A percentile compares a stretch with the other conserved stretches of the same genome.
These are phyloP conservation scores for Leptosomus discolor DNA, from an alignment of 2,113 vertebrate genomes.

Conservation along the genomic window DNA sequence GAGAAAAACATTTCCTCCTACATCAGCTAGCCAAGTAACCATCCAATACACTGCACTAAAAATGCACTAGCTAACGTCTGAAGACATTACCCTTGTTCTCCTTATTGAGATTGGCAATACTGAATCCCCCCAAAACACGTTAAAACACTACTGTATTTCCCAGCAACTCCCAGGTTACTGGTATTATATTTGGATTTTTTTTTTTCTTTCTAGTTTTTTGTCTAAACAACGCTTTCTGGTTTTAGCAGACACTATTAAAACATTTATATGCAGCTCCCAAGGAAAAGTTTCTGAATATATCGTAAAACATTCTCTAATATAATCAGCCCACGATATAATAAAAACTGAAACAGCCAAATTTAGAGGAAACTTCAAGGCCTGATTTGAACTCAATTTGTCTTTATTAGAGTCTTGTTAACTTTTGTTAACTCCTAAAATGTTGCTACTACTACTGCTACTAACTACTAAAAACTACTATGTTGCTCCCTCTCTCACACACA, in stretches of 20 bases:
- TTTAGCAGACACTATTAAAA: not conserved
- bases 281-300: not conserved
- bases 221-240: not conserved
- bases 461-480: too few relatives aligned
- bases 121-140: not conserved
- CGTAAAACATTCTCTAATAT: not conserved
- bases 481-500: rapidly evolving
- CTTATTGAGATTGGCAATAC: not conserved
- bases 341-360: not conserved
- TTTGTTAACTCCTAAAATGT: not conserved
- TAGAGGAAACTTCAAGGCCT: not conserved
- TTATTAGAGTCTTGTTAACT: not conserved
- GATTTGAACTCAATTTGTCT: not conserved
- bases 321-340: not conserved
- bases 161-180: not conserved
- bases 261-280: not conserved
- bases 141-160: not conserved
- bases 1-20: not conserved
- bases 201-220: not conserved
- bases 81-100: not conserved
- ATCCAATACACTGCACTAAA: not conserved
- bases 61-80: not conserved
- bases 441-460: too few relatives aligned
- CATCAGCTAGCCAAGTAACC: not conserved
- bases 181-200: not conserved